These are phyloP conservation scores for Bimastos eiseni DNA, from an alignment of 2,888 invertebrate species.

Conservation along the genomic window DNA sequence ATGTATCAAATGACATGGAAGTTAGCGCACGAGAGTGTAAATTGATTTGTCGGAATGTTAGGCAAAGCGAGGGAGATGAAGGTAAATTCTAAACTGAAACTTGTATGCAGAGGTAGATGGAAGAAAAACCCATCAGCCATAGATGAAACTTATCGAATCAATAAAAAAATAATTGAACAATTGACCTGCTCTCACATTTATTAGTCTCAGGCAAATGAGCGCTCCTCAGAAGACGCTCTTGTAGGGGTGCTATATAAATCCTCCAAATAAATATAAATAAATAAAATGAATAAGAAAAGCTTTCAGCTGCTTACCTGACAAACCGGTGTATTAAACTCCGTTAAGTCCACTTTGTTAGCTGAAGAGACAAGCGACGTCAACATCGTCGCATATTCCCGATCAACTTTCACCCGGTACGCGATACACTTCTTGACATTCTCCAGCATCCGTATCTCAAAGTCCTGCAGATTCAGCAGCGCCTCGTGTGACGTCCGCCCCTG, in stretches of 20 bases:
- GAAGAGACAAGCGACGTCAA: conserved; percentile 64
- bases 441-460: conserved; percentile 86
- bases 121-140: background rate
- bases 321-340: conserved; percentile 51
- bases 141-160: background rate
- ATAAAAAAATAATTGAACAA: too few species aligned
- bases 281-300: background rate
- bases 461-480: conserved; percentile 84
- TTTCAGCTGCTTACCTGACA: conserved; percentile 49
- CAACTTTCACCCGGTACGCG: conserved; percentile 83
- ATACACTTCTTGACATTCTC: conserved; percentile 88
- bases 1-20: background rate
- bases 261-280: too few species aligned
- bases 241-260: too few species aligned
- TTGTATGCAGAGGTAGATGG: background rate
- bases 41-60: background rate
- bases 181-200: background rate
- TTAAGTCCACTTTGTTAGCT: conserved; percentile 53
- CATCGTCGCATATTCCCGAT: conserved; percentile 85
- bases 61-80: background rate
- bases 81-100: background rate
- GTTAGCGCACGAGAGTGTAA: background rate
- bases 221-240: too few species aligned
- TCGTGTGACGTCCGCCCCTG: conserved; percentile 88
- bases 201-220: background rate